Evolutionary conservation across 2,797 vertebrate species (phyloP).

Genomic region (Catharus ustulatus): DNA sequence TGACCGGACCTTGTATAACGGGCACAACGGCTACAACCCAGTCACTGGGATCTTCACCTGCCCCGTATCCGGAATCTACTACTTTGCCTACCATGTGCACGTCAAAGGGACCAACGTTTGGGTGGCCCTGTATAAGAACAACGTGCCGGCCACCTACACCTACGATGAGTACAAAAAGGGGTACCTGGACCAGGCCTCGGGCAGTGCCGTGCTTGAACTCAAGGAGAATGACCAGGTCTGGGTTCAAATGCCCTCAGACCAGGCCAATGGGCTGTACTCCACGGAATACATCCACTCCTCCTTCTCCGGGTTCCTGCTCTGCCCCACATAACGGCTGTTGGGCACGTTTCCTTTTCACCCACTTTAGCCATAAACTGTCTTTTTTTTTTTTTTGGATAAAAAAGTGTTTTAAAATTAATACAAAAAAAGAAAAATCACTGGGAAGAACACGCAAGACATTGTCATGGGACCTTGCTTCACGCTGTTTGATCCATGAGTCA

Average conservation of each 20-base stretch:
- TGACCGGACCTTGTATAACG: slow-evolving; percentile 96
- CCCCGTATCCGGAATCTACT: slow-evolving; percentile 93
- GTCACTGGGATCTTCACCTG: slow-evolving; percentile 95
- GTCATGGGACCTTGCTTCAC: slow-evolving; percentile 17
- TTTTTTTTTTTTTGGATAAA: slow-evolving; percentile 61
- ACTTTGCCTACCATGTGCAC: slow-evolving; percentile 97
- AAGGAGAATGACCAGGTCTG: slow-evolving; percentile 97
- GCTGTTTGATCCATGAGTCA: slow-evolving; percentile 49
- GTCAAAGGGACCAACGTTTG: slow-evolving; percentile 98
- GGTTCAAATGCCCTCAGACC: slow-evolving; percentile 98
- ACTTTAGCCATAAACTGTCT: slow-evolving; percentile 75
- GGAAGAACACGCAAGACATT: slow-evolving; percentile 47
- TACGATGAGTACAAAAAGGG: slow-evolving; percentile 99
- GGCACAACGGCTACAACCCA: slow-evolving; percentile 93
- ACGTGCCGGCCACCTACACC: slow-evolving; percentile 97
- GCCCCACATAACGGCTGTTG: slow-evolving; percentile 91
- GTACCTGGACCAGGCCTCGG: slow-evolving; percentile 98
- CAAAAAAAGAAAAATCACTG: slow-evolving; percentile 70
- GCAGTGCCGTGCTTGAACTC: slow-evolving; percentile 96
- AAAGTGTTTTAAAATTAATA: slow-evolving; percentile 70
- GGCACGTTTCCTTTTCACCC: slow-evolving; percentile 54
- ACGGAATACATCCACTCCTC: slow-evolving; percentile 99
- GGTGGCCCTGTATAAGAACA: slow-evolving; percentile 99
- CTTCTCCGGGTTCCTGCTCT: slow-evolving; percentile 97
- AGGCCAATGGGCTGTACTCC: slow-evolving; percentile 97